A percentile compares a stretch with the other conserved stretches of the same genome.
phyloP scores from a whole-genome alignment of 2,113 vertebrate genomes.

The Seriola dumerili region DNA sequence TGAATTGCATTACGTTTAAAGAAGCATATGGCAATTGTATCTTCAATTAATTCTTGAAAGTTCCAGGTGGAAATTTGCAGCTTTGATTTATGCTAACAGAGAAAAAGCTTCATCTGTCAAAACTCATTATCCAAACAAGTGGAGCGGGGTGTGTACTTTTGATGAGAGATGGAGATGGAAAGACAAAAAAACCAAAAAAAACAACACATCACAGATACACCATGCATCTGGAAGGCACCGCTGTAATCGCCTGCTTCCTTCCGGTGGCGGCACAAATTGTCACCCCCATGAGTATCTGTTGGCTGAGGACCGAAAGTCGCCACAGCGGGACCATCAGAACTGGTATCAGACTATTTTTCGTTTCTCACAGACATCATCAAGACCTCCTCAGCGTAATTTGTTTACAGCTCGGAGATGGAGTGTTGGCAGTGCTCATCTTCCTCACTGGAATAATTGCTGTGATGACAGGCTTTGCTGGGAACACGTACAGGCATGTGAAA shows the following conservation, averaged over 20 bases:
- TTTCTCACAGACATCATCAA: constrained; percentile 63
- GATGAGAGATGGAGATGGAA: constrained; percentile 5
- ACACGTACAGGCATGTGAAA: constrained; percentile 67
- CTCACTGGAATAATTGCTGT: constrained; percentile 77
- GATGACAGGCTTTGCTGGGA: constrained; percentile 74
- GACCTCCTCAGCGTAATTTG: constrained; percentile 73
- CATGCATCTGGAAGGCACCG: constrained; percentile 9
- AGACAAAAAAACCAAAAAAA: background rate
- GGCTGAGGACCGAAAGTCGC: constrained; percentile 27
- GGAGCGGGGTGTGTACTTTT: constrained; percentile 11
- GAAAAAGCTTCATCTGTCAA: constrained; percentile 50
- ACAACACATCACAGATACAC: background rate
- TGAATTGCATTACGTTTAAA: constrained; percentile 43
- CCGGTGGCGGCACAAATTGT: background rate
- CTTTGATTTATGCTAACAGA: constrained; percentile 58
- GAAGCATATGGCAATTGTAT: constrained; percentile 24
- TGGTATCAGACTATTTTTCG: constrained; percentile 61
- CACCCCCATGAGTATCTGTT: constrained; percentile 11
- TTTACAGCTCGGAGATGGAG: constrained; percentile 72
- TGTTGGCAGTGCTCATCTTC: constrained; percentile 61
- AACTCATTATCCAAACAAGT: constrained; percentile 57
- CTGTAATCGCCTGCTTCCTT: background rate
- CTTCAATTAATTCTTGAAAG: constrained; percentile 50
- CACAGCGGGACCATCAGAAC: constrained; percentile 58
- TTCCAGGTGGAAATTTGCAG: constrained; percentile 53